These are phyloP conservation scores for Parazoanthus darwini DNA, from an alignment of 92 coral and sea anemone species.

Conservation along the genomic window DNA sequence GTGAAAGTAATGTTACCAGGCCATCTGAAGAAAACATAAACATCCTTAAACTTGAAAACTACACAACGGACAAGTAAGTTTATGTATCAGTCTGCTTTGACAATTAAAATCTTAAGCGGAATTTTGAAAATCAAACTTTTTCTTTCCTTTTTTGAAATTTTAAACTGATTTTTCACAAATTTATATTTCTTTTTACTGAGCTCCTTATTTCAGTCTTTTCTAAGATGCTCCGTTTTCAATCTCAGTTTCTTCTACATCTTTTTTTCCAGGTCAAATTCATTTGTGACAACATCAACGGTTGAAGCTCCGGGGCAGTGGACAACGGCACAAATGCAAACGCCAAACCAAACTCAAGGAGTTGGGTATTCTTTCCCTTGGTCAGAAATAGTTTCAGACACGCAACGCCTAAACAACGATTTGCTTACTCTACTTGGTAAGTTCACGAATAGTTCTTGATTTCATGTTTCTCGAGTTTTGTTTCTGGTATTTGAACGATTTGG, in stretches of 20 bases:
- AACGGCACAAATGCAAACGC: conserved; percentile 26
- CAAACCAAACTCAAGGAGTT: conserved; percentile 31
- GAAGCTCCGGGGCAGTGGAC: conserved; percentile 32
- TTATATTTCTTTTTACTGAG: not conserved
- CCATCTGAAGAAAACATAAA: not conserved
- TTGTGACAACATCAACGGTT: conserved; percentile 16
- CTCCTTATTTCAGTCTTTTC: not conserved
- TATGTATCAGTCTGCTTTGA: not conserved
- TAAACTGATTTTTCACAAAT: not conserved
- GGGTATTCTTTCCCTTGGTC: conserved; percentile 46
- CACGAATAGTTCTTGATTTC: too few species aligned
- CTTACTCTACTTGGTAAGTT: conserved; percentile 32
- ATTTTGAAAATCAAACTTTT: not conserved
- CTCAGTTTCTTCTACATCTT: not conserved
- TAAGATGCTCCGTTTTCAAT: not conserved
- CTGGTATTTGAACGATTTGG: not conserved
- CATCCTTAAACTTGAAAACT: not conserved
- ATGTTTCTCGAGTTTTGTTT: not conserved
- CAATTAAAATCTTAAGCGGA: not conserved
- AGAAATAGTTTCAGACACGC: conserved; percentile 33
- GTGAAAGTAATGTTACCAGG: not conserved
- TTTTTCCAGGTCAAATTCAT: conserved; percentile 27
- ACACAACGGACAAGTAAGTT: conserved; percentile 21
- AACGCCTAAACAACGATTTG: conserved; percentile 34
- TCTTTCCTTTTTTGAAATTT: not conserved